Conservation (phyloP, 1,140 invertebrate genomes). For the Daktulosphaira vitifoliae region DNA sequence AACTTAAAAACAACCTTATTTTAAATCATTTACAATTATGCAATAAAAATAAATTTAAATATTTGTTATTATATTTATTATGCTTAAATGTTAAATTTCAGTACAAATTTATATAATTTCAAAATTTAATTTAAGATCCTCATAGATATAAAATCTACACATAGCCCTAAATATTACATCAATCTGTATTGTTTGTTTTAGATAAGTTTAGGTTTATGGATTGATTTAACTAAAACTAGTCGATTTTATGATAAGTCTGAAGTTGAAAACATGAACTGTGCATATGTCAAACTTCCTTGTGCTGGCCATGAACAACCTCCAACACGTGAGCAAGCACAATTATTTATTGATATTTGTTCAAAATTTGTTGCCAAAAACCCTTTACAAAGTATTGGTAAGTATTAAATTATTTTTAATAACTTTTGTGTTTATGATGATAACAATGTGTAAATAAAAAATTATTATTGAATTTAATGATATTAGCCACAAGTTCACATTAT, state of each 20-base stretch:
- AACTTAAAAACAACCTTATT: conserved; percentile 50
- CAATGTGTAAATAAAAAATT: no score
- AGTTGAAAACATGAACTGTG: conserved; percentile 63
- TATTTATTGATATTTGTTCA: conserved; percentile 68
- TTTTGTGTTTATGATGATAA: background rate
- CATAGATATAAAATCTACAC: no score
- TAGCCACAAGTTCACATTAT: no score
- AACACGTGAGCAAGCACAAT: conserved; percentile 61
- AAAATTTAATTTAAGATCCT: no score
- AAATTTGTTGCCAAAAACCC: conserved; percentile 72
- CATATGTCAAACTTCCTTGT: conserved; percentile 80
- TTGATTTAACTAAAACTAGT: conserved; percentile 91
- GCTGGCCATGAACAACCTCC: conserved; percentile 76
- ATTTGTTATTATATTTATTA: background rate
- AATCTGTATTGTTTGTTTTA: no score
- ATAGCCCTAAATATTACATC: no score
- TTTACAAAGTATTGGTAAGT: conserved; percentile 60
- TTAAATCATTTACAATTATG: background rate
- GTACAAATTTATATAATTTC: no score
- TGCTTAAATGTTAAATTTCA: background rate
- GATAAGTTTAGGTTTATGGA: conserved; percentile 86
- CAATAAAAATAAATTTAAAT: background rate
- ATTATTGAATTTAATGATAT: no score
- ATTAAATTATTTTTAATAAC: background rate
- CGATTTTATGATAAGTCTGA: conserved; percentile 80